A percentile compares a stretch with the other conserved stretches of the same genome.
These are phyloP conservation scores for Cephus pygmeus DNA, from an alignment of 2,888 invertebrate species.

Conservation along the genomic window DNA sequence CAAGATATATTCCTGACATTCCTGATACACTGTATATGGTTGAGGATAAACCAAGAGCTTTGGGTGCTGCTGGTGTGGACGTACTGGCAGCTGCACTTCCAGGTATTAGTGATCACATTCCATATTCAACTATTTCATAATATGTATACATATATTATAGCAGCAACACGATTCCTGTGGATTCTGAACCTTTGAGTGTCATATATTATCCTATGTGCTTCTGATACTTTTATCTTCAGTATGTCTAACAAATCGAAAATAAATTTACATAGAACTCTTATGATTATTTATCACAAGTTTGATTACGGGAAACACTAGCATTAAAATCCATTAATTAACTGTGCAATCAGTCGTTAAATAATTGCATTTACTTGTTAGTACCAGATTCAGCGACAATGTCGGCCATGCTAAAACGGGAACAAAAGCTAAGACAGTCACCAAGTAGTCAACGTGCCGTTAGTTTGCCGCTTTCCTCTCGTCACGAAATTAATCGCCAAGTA, in stretches of 20 bases:
- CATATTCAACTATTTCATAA: not conserved
- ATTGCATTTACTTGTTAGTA: slow-evolving; percentile 63
- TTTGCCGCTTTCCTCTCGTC: slow-evolving; percentile 80
- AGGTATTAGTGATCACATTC: slow-evolving; percentile 45
- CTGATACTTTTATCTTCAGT: not conserved
- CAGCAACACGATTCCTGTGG: not conserved
- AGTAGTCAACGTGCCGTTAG: slow-evolving; percentile 83
- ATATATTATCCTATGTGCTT: slow-evolving; percentile 10
- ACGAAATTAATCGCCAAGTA: slow-evolving; percentile 79
- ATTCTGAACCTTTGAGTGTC: not conserved
- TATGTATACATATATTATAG: not conserved
- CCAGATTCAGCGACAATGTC: slow-evolving; percentile 81
- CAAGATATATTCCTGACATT: slow-evolving; percentile 82
- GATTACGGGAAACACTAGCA: not conserved
- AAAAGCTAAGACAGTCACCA: slow-evolving; percentile 83
- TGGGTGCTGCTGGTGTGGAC: slow-evolving; percentile 72
- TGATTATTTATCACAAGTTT: slow-evolving; percentile 4
- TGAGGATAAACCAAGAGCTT: slow-evolving; percentile 70
- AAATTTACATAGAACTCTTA: not conserved
- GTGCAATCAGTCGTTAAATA: not conserved
- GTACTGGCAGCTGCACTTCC: slow-evolving; percentile 76
- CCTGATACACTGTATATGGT: slow-evolving; percentile 95
- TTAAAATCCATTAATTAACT: not conserved
- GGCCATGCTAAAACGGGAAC: slow-evolving; percentile 86
- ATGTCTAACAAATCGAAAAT: not conserved